Evolutionary conservation across 1,140 invertebrate species (phyloP), one percentile per base, ranked within the genome.

Genomic region (Drosophila pectinifera): DNA sequence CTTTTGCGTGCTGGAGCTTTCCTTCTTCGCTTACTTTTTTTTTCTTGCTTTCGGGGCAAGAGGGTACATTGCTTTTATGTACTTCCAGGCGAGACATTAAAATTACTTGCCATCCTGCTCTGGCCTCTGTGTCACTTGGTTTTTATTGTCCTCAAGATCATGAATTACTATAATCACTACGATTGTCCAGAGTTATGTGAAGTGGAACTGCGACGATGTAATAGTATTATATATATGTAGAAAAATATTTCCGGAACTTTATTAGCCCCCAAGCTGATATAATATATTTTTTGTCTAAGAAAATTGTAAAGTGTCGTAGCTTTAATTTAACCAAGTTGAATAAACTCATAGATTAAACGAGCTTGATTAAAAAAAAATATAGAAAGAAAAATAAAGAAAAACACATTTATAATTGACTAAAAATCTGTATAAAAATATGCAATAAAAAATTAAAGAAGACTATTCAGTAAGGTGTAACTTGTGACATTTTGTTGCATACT

Each of bases 21-120:
- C 14, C 38, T 45, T 28, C 14, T 14, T n/a, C n/a, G n/a, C n/a
- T n/a, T n/a, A n/a, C n/a, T n/a, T 7, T 18, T 24, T 11, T 34
- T 20, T 16, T 38, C 13, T 31, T 51, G 11, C 11, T 51, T 51
- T 49, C 3, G 16, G 18, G n/a, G 8, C 28, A 10, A 10, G 28
- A 31, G 28, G n/a, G 48, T 11, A 20, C 28, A 14, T 10, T 26
- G 18, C 64, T 69, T 70, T 70, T 70, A 70, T 57, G 67, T 70
- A 70, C 49, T 70, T 70, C 65, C 67, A 48, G 64, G 67, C 67
- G 67, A 73, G 68, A 59, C 69, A 73, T 73, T 73, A 73, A 73
- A 73, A 73, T 73, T 53, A 73, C 68, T 61, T 43, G 20, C 53
- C 36, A 14, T 38, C 6, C 43, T 49, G 26, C 20, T 39, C 36